Base-by-base conservation (phyloP, 2,888 invertebrate species). In the Norana najaformis region DNA sequence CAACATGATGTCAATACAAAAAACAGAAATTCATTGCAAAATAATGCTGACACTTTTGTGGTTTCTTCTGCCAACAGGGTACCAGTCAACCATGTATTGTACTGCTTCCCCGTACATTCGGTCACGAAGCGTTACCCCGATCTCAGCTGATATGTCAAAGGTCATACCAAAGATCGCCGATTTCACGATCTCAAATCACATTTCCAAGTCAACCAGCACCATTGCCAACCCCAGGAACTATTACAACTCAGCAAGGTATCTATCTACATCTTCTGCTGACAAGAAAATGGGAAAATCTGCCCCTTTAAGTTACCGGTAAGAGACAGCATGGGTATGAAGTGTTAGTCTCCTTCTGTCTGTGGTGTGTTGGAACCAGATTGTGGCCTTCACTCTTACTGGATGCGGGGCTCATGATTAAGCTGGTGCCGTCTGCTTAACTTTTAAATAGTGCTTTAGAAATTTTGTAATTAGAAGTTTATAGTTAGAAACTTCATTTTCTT, bases 211-310 rank as follows among this genome's bases (percentile, higher is more conserved):
- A 38, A 93, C 93, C 34, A 91, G 92, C 83, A 93, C 93, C 88
- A 88, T 94, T 83, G 94, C 94, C 13, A 94, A 94, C 90, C 94
- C 94, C 89, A 93, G 92, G 90, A 93, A 92, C 89, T 94, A 94
- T 92, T 95, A 93, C 93, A 95, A 95, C 92, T 94, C 94, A 36
- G 94, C 94, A 91, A 94, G 94, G 94, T 94, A 91, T 91, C 92
- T 91, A 38, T 30, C 18, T 89, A 2, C 18, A 1, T 37, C 16
- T 36, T 34, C 13, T 69, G 30, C n/a, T 69, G 69, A 69, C 69
- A 69, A 30, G 11, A 69, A 69, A 69, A n/a, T n/a, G n/a, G n/a
- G n/a, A n/a, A n/a, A n/a, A n/a, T n/a, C n/a, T n/a, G n/a, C n/a
- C n/a, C n/a, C 30, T 69, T 1, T n/a, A 69, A 69, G 8, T 69